Evolutionary conservation across 1,140 invertebrate genomes (phyloP), one percentile per base, ranked within the genome.

Genomic region (Stegodyphus dumicola): DNA sequence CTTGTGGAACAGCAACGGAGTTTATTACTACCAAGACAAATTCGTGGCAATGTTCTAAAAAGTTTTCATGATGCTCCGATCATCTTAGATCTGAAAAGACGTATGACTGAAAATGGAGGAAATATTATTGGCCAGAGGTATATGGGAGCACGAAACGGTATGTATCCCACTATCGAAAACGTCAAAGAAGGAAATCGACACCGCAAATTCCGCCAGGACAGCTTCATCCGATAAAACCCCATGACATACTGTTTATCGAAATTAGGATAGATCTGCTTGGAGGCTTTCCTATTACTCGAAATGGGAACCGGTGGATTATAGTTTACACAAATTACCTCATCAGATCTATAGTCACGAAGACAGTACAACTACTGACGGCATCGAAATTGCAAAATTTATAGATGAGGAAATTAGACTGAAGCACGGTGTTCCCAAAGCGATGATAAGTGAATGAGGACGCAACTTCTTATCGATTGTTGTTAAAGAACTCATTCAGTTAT

Each of bases 341-440:
- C 0, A 3, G 49, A 2, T 17, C 7, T 18, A 52, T 51, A 49
- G 49, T 74, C 6, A 74, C 71, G 6, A 51, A 52, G 53, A 51
- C 71, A 7, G n/a, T n/a, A n/a, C n/a, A n/a, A 74, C 71, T 15
- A 13, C 7, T 17, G 7, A 9, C 2, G 71, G 51, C 15, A 6
- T 0, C 6, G 51, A 74, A 49, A 87, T 90, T 7, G 88, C 88
- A 6, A 86, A 89, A 18, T 88, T 88, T 17, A 66, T 90, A 5
- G 66, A 87, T 7, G 71, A 89, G 11, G 65, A 86, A n/a, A 81
- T 89, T 13, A 9, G 89, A 6, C 54, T 78, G 11, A 56, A 70
- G 15, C 80, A 87, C 54, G 87, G 88, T 7, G 60, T 74, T 11
- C 86, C 87, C 7, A 64, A 64, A 15, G 69, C 77, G 18, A 51